Base-by-base conservation (phyloP, 2,888 invertebrate genomes). In the Andrena dorsata region DNA sequence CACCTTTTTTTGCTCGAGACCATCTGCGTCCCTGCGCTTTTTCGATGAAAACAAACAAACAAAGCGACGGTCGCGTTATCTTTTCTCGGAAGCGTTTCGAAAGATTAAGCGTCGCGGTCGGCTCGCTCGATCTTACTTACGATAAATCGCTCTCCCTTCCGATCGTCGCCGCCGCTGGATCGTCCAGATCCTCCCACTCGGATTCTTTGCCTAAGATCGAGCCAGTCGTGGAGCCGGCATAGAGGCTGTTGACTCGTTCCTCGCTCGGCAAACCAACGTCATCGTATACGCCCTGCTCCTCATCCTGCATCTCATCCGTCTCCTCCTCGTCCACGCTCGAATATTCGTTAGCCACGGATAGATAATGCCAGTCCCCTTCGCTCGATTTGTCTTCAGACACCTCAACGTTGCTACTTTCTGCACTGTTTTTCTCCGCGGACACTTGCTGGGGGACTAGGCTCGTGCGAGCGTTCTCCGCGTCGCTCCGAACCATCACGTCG, bases 101-200 rank as follows among this genome's bases (percentile, higher is more conserved):
- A 1, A 4, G n/a, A 8, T 51, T 51, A 51, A 0, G 1, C 13
- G 13, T 28, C 16, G 32, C 2, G 6, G 8, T 26, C 3, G 16
- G 13, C 41, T 5, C 41, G 20, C 35, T 8, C 20, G 10, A 60
- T 49, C 28, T 16, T 16, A 58, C 78, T 80, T 82, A 89, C 89
- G 79, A 80, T 30, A 75, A 53, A 64, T 78, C 60, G 70, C 74
- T 76, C n/a, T 66, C 76, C 35, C 75, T 58, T 26, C 65, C 28
- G 53, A 66, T n/a, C 8, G 30, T 2, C 26, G 72, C 41, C 8
- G 47, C n/a, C 8, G 58, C 51, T 0, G 70, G 58, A 47, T 92
- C 93, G 4, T 92, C 93, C 35, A 93, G 82, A 74, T 93, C 93
- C 84, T 93, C 93, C 93, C 93, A 93, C 80, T 93, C 93, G 70